Evolutionary conservation across 2,797 vertebrate genomes (phyloP), one percentile per base, ranked within the genome.

Genomic region (Epinephelus coioides): DNA sequence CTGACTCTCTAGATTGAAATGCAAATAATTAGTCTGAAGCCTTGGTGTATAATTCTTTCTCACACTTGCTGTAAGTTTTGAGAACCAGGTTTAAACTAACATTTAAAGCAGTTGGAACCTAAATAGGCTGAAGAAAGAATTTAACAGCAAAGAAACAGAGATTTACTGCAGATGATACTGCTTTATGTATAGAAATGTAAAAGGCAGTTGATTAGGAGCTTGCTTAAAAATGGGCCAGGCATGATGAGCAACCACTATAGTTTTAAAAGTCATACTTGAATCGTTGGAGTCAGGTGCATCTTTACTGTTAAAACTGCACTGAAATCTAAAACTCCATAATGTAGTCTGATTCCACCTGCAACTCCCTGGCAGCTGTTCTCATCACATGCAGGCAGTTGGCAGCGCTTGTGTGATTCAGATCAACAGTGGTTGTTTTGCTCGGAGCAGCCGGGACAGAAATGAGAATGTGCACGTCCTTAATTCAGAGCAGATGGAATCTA

Each of bases 401-500:
- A 88, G 68, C 27, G 23, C 77, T 91, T 82, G 69, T 74, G 84
- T 76, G 90, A 90, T 87, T 88, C 78, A 82, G 86, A 92, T 91
- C 83, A 91, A 86, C 87, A 82, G 82, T 75, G 53, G 74, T 90
- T 89, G 90, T 91, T 92, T 92, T 86, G 88, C 87, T 90, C 59
- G 75, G 87, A 90, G 84, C 89, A 84, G 89, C 85, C 57, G 68
- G 78, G 73, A 76, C 78, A 76, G 82, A 89, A 90, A 93, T 90
- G 89, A 90, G 78, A 92, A 76, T 62, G 88, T 84, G 84, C 71
- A 76, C 84, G 78, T 90, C 81, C 79, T 76, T 92, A 88, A 93
- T 92, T 89, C 83, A 65, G 83, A 92, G 86, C 92, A 95, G 92
- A 93, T 93, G 93, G 92, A 90, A 90, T 85, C 84, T 88, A 92